These are phyloP conservation scores for Pollenia griseotomentosa DNA, from an alignment of 2,888 invertebrate species.

Conservation along the genomic window DNA sequence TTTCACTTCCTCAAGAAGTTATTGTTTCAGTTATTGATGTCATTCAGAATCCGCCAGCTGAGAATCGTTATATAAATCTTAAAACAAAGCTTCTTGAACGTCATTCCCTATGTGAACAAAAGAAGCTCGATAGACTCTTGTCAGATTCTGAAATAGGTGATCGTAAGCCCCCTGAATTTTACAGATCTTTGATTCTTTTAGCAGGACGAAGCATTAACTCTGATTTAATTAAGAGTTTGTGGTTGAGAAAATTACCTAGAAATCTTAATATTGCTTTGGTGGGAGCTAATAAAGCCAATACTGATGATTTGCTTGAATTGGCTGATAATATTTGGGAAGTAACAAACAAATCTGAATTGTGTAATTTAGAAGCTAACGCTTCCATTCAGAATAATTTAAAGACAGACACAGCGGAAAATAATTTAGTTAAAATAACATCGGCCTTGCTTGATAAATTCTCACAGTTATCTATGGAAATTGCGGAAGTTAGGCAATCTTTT, in stretches of 20 bases:
- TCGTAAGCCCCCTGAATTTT: too few species aligned
- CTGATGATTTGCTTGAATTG: not conserved
- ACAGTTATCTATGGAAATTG: not conserved
- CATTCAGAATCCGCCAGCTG: too few species aligned
- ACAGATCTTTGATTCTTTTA: too few species aligned
- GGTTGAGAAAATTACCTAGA: not conserved
- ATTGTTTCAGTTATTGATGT: too few species aligned
- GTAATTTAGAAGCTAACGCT: not conserved
- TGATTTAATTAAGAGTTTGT: too few species aligned
- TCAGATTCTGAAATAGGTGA: too few species aligned
- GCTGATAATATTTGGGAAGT: constrained; percentile 29
- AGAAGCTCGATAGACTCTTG: too few species aligned
- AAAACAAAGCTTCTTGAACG: too few species aligned
- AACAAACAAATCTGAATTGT: constrained; percentile 1
- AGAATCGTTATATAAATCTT: too few species aligned
- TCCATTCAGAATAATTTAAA: not conserved
- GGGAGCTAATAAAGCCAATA: not conserved
- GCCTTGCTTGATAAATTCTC: not conserved
- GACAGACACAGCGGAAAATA: not conserved
- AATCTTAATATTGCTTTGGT: constrained; percentile 2
- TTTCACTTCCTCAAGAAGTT: too few species aligned
- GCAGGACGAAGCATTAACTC: too few species aligned
- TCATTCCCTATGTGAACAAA: too few species aligned
- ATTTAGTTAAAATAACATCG: not conserved
- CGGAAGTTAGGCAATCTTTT: not conserved